phyloP scores from a whole-genome alignment of 2,888 invertebrate genomes.

The Diogma glabrata region DNA sequence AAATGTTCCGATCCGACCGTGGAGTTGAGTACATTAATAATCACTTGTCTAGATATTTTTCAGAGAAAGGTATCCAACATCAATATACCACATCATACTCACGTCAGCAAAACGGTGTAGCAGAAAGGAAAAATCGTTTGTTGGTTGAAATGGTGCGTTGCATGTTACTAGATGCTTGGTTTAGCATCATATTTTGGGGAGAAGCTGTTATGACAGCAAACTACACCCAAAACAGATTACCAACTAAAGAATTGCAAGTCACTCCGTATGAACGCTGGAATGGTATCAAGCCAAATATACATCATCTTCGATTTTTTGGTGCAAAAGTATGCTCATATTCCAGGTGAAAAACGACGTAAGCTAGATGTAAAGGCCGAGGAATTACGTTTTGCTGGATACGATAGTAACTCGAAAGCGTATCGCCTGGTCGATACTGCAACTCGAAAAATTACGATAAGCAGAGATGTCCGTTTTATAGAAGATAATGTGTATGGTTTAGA shows the following conservation, averaged over 20 bases:
- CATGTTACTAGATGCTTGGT: conserved; percentile 20
- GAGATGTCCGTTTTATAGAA: too few species aligned
- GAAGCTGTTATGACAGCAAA: background rate
- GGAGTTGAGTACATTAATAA: conserved; percentile 23
- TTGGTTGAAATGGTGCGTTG: too few species aligned
- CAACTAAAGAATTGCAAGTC: background rate
- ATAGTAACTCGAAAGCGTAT: conserved; percentile 20
- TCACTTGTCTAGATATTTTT: conserved; percentile 16
- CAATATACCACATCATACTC: conserved; percentile 19
- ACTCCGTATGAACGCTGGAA: conserved; percentile 14
- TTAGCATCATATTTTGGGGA: conserved; percentile 20
- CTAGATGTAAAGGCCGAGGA: conserved; percentile 17
- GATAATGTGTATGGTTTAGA: too few species aligned
- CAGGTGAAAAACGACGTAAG: conserved; percentile 17
- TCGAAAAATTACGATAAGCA: conserved; percentile 16
- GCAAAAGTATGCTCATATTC: too few species aligned
- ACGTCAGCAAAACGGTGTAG: conserved; percentile 23
- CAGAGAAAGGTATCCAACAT: conserved; percentile 21
- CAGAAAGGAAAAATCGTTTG: conserved; percentile 22
- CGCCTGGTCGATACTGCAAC: conserved; percentile 14
- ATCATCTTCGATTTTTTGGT: conserved; percentile 14
- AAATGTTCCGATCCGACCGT: conserved; percentile 19
- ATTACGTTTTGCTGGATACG: conserved; percentile 20
- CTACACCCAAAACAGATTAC: background rate
- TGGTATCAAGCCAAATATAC: conserved; percentile 15